These are phyloP conservation scores for Tortrix viridana DNA, from an alignment of 2,888 invertebrate species.

Conservation along the genomic window DNA sequence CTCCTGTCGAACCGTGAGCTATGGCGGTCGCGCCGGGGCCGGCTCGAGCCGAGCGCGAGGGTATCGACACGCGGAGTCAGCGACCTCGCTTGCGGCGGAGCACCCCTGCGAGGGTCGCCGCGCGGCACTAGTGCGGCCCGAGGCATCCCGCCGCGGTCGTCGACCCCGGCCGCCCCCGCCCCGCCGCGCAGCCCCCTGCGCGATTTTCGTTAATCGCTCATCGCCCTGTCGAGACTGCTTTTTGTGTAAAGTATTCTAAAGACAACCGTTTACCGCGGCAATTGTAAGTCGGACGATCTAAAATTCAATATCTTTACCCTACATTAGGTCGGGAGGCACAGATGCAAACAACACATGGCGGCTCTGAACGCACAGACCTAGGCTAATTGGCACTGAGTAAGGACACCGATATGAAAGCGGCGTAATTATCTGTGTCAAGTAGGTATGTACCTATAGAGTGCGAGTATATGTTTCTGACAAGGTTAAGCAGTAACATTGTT, in stretches of 20 bases:
- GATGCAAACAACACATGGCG: not conserved
- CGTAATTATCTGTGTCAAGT: too few relatives aligned
- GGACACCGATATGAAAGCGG: too few relatives aligned
- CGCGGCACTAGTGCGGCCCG: slow-evolving; percentile 7
- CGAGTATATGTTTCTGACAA: too few relatives aligned
- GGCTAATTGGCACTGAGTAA: not conserved
- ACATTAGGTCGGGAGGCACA: not conserved
- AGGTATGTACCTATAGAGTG: too few relatives aligned
- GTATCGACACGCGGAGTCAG: slow-evolving; percentile 26
- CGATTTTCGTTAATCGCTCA: slow-evolving; percentile 33
- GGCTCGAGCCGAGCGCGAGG: not conserved
- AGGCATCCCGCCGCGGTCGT: slow-evolving; percentile 37
- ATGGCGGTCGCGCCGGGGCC: not conserved
- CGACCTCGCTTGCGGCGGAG: slow-evolving; percentile 22
- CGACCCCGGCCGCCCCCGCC: slow-evolving; percentile 41
- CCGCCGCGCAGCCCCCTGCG: slow-evolving; percentile 18
- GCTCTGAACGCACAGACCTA: not conserved
- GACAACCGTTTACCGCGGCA: not conserved
- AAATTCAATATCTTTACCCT: not conserved
- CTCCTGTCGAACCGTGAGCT: not conserved
- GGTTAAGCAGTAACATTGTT: too few relatives aligned
- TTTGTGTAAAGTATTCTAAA: slow-evolving; percentile 6
- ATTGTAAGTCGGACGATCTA: not conserved
- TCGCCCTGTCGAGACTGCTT: slow-evolving; percentile 26
- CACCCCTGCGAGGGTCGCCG: slow-evolving; percentile 29